Percentiles rank a stretch among this genome's conserved stretches.
phyloP scores from a whole-genome alignment of 2,888 invertebrate genomes.

The Cantharis rufa region DNA sequence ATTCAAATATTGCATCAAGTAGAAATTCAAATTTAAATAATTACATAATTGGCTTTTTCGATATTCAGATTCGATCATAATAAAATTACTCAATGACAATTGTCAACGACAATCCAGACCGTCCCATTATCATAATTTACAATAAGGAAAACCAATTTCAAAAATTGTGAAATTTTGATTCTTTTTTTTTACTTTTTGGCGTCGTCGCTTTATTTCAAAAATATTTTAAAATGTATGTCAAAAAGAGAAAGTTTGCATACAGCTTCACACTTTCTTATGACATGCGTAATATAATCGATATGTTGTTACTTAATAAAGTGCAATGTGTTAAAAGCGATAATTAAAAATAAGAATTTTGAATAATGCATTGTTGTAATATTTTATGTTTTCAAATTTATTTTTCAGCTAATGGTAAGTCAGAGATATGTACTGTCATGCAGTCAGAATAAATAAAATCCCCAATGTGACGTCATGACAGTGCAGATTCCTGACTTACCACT shows the following conservation, averaged over 20 bases:
- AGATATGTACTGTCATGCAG: no score
- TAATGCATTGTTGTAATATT: no score
- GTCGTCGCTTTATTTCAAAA: neutral
- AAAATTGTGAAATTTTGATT: neutral
- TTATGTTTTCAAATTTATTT: no score
- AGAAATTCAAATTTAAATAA: neutral
- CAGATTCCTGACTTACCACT: no score
- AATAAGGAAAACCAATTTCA: neutral
- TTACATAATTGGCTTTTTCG: neutral
- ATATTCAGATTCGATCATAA: neutral
- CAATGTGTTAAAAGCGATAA: neutral
- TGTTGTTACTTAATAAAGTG: slow-evolving; percentile 1
- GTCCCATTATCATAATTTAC: neutral
- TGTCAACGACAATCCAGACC: neutral
- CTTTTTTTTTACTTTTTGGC: neutral
- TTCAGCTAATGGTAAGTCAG: no score
- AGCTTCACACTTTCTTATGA: slow-evolving; percentile 1
- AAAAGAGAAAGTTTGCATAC: slow-evolving; percentile 1
- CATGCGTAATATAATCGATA: neutral
- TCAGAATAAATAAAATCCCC: no score
- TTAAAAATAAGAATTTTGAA: neutral
- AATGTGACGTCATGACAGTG: no score
- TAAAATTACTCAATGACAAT: neutral
- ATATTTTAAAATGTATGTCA: neutral
- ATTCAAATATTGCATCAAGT: neutral